phyloP scores from a whole-genome alignment of 2,113 vertebrate species.

The Galemys pyrenaicus region DNA sequence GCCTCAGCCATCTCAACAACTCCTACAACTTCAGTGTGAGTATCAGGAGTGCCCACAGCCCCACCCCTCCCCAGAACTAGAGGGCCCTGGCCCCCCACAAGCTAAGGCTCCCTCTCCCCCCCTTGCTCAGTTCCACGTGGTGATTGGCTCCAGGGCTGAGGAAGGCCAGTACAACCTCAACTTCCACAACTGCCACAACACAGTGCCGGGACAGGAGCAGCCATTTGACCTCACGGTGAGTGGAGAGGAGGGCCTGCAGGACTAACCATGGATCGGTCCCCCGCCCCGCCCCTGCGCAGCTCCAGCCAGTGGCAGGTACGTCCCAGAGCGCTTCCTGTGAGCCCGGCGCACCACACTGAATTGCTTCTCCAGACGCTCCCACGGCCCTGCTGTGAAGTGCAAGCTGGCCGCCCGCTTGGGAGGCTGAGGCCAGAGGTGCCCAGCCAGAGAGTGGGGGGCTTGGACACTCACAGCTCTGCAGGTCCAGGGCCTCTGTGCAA shows the following conservation, averaged over 20 bases:
- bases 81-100: background rate
- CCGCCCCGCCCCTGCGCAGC: too few relatives aligned
- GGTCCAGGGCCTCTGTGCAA: background rate
- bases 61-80: accelerated
- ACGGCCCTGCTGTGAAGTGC: background rate
- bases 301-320: too few relatives aligned
- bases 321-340: too few relatives aligned
- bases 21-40: conserved; percentile 90
- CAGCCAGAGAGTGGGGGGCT: background rate
- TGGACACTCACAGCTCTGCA: background rate
- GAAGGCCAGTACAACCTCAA: conserved; percentile 89
- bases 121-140: conserved; percentile 84
- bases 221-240: conserved; percentile 87
- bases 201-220: accelerated
- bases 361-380: background rate
- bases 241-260: accelerated
- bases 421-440: background rate
- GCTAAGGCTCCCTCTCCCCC: background rate
- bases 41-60: accelerated
- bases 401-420: background rate
- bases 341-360: background rate
- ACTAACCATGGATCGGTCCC: too few relatives aligned
- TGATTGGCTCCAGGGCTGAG: conserved; percentile 76
- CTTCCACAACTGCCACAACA: conserved; percentile 89
- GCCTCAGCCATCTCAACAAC: conserved; percentile 72